These are phyloP conservation scores for Girardinichthys multiradiatus DNA, from an alignment of 2,113 vertebrate genomes.

Conservation along the genomic window DNA sequence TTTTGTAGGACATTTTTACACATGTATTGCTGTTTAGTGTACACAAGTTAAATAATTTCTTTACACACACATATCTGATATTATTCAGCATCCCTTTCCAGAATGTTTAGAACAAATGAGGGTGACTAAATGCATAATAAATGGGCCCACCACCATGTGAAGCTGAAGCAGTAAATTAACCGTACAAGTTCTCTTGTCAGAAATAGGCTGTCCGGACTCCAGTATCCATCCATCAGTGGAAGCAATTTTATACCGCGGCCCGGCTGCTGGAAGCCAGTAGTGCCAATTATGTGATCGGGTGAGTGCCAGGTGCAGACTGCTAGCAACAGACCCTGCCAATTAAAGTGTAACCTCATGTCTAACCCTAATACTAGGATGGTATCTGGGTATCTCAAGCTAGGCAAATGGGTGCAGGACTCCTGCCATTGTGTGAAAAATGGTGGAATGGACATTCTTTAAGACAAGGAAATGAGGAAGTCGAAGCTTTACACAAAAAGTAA, in stretches of 20 bases:
- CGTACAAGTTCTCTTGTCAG: slow-evolving; percentile 62
- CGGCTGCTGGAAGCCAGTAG: slow-evolving; percentile 31
- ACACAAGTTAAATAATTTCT: slow-evolving; percentile 4
- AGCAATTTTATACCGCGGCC: slow-evolving; percentile 27
- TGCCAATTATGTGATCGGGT: slow-evolving; percentile 76
- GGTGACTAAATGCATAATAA: slow-evolving; percentile 27
- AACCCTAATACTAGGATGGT: slow-evolving; percentile 57
- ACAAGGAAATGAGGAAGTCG: neutral
- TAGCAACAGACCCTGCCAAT: slow-evolving; percentile 67
- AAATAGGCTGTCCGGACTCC: slow-evolving; percentile 66
- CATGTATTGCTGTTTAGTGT: neutral
- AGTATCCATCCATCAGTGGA: slow-evolving; percentile 71
- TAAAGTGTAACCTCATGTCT: slow-evolving; percentile 58
- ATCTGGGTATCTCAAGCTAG: slow-evolving; percentile 63
- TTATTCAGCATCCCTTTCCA: slow-evolving; percentile 4
- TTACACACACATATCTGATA: neutral
- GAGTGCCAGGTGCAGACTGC: slow-evolving; percentile 53
- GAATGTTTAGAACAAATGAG: slow-evolving; percentile 35
- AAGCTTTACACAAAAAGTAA: neutral
- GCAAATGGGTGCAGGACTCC: slow-evolving; percentile 39
- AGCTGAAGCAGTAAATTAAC: slow-evolving; percentile 64
- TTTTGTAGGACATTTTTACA: neutral
- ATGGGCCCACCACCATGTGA: slow-evolving; percentile 34
- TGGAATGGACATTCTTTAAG: slow-evolving; percentile 34
- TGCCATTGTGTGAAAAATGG: slow-evolving; percentile 49